Base-by-base conservation (phyloP, 2,888 invertebrate species). In the Parasteatoda lunata region DNA sequence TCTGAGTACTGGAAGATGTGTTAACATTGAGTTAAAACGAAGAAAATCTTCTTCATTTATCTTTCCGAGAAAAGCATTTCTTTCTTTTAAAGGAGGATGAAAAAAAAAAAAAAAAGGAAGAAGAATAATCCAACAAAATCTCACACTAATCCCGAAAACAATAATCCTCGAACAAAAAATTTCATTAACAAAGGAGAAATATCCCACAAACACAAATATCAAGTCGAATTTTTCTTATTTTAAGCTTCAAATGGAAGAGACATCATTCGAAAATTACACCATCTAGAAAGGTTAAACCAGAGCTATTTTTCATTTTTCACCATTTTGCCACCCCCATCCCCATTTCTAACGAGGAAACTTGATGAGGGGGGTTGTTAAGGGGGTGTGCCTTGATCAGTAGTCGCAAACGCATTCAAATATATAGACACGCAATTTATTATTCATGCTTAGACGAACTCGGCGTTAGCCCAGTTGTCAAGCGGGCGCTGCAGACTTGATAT, bases 341-440 rank as follows among this genome's bases (percentile, higher is more conserved):
- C 65, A 48, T 51, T 64, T 15, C 59, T 54, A 72, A 48, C 49
- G 77, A 77, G 51, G 77, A 69, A 54, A 52, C 51, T 45, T 59
- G 64, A 73, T n/a, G 59, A 54, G 54, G 84, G 59, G 51, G 49
- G 45, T 13, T 65, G 54, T 59, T 30, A 47, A 13, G 65, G 9
- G 69, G 65, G 9, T n/a, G 65, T 30, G 15, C 52, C 45, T 30
- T 30, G 54, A 70, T 69, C 64, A 54, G 59, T 65, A 84, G 77
- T 68, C 68, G 47, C 84, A 51, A 69, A 51, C 76, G 83, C 77
- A 73, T 84, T 84, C 78, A 78, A 84, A 84, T 73, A 78, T 77
- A 78, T 78, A 78, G 84, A 70, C 65, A 77, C 49, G 80, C 85
- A 80, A 86, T 86, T 86, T 86, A 86, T 86, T 86, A 86, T 86